Conservation (phyloP, 92 coral and sea anemone genomes). For the Anthopleura xanthogrammica region DNA sequence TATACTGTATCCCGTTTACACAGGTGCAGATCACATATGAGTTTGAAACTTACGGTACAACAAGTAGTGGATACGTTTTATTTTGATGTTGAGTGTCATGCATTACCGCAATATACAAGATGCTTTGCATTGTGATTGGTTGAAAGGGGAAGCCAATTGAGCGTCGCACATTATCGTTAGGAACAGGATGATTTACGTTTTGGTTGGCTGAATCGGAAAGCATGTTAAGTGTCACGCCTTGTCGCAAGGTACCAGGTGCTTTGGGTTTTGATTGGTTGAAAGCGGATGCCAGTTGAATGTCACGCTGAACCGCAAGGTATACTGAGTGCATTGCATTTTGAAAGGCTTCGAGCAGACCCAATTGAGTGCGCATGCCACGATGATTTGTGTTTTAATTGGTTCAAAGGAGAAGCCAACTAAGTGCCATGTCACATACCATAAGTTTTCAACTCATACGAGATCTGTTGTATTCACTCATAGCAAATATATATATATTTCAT, state of each 20-base stretch:
- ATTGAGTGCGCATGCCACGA: too few relatives aligned
- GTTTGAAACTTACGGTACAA: neutral
- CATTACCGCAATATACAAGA: neutral
- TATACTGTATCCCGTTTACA: neutral
- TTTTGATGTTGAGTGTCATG: neutral
- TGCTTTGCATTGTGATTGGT: neutral
- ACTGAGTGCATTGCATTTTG: neutral
- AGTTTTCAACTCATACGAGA: neutral
- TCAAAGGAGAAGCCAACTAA: neutral
- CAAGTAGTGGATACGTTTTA: neutral
- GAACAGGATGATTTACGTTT: neutral
- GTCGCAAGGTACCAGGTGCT: too few relatives aligned
- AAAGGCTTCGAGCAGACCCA: neutral
- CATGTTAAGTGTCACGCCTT: neutral
- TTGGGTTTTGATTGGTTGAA: neutral
- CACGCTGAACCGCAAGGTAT: too few relatives aligned
- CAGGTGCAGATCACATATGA: neutral
- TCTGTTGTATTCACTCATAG: neutral
- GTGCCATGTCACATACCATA: neutral
- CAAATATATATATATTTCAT: neutral
- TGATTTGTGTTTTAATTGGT: neutral
- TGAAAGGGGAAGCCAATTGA: neutral
- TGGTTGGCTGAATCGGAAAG: neutral
- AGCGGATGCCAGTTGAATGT: too few relatives aligned
- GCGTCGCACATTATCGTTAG: too few relatives aligned